These are phyloP conservation scores for Diarsia mendica DNA, from an alignment of 2,888 invertebrate species.

Conservation along the genomic window DNA sequence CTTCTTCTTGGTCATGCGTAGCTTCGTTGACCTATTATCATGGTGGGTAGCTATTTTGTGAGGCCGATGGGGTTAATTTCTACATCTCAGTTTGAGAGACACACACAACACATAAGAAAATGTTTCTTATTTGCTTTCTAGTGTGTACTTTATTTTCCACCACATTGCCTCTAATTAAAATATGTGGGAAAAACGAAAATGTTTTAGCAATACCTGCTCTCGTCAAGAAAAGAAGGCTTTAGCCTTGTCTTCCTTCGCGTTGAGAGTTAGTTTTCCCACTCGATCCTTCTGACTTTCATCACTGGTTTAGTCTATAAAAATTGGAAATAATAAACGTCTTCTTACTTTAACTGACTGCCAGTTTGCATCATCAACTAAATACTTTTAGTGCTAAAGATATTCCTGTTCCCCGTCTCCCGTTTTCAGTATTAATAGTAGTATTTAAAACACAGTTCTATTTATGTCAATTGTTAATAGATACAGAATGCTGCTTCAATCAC, in stretches of 20 bases:
- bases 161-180: not conserved
- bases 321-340: no score
- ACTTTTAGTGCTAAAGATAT: not conserved
- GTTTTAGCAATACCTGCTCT: not conserved
- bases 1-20: conserved; percentile 35
- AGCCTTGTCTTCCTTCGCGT: not conserved
- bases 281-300: not conserved
- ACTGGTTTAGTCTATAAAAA: not conserved
- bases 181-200: no score
- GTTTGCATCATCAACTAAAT: not conserved
- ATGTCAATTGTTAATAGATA: not conserved
- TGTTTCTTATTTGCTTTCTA: not conserved
- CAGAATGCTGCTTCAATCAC: not conserved
- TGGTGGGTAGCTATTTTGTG: not conserved
- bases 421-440: no score
- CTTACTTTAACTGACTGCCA: not conserved
- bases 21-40: conserved; percentile 18
- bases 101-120: no score
- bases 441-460: not conserved
- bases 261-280: not conserved
- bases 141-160: not conserved
- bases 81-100: not conserved
- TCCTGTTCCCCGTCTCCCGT: no score
- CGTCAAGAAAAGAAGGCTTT: no score
- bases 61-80: not conserved